Base-by-base conservation (phyloP, 2,888 invertebrate species). In the Cancer borealis region DNA sequence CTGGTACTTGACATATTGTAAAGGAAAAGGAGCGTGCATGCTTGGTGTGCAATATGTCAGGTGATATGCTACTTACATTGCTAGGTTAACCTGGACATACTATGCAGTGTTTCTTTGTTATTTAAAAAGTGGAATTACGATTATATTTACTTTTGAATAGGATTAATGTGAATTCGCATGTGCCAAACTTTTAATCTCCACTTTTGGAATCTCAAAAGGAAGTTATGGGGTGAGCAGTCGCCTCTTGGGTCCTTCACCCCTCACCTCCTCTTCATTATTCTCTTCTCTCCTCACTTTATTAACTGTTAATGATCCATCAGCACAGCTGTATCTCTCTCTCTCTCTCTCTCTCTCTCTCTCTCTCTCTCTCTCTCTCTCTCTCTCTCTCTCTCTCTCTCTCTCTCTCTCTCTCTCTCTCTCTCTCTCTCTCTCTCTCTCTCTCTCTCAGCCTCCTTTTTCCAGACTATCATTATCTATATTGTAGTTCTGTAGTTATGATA, bases 101-200 rank as follows among this genome's bases (percentile, higher is more conserved):
- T 94, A 94, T 94, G 94, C 94, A 94, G 94, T 94, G 94, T 94
- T 93, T 94, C 94, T 94, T 94, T 94, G 94, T 94, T 94, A 94
- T 94, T 94, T 94, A 66, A 94, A 93, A 91, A 90, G 66, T 84
- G 87, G 79, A 87, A 93, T 91, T 66, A 66, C 66, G 84, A 89
- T 94, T 94, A 94, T 92, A 95, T 95, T 95, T 95, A 94, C 95
- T 93, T 95, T 95, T 95, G 93, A 92, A 95, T 95, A 95, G 95
- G 93, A 93, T 95, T 95, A 95, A 93, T 91, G 95, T 95, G 93
- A 95, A 95, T 95, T 95, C 95, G 95, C 95, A 95, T 95, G 92
- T 95, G 95, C 95, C 95, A 95, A 95, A 87, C 92, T 91, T 92
- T 94, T 94, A 91, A 91, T 93, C 93, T 93, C 91, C 93, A 92